Conservation (phyloP, 1,140 invertebrate species). For the Scaptomyza pallida region DNA sequence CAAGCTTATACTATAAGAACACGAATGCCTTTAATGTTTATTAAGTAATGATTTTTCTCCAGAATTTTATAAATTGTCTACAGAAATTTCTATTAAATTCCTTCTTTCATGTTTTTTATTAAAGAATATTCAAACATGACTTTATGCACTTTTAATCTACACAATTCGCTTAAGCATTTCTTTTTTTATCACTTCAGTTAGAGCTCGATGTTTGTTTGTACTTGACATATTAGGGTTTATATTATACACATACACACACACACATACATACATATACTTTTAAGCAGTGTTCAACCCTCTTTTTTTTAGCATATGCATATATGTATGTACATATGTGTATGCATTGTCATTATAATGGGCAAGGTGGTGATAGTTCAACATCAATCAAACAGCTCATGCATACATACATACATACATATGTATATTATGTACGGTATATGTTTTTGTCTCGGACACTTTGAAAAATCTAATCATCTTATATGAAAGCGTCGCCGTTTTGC, state of each 20-base stretch:
- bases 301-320: not conserved
- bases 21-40: too few species aligned
- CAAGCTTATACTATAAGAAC: too few species aligned
- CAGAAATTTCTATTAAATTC: too few species aligned
- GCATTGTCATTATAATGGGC: not conserved
- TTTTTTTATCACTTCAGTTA: not conserved
- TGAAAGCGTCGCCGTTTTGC: constrained; percentile 1
- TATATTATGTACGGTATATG: too few species aligned
- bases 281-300: constrained; percentile 14
- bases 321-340: not conserved
- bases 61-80: too few species aligned
- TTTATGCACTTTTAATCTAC: too few species aligned
- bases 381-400: constrained; percentile 37
- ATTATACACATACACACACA: not conserved
- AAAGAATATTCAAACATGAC: too few species aligned
- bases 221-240: not conserved
- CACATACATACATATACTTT: not conserved
- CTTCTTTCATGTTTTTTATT: too few species aligned
- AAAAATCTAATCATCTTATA: constrained; percentile 28
- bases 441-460: constrained; percentile 9
- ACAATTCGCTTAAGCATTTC: not conserved
- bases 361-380: constrained; percentile 48
- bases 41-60: too few species aligned
- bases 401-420: not conserved
- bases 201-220: not conserved